Percentiles rank a stretch among this genome's conserved stretches.
These are phyloP conservation scores for Melospiza georgiana DNA, from an alignment of 2,113 vertebrate genomes.

Conservation along the genomic window DNA sequence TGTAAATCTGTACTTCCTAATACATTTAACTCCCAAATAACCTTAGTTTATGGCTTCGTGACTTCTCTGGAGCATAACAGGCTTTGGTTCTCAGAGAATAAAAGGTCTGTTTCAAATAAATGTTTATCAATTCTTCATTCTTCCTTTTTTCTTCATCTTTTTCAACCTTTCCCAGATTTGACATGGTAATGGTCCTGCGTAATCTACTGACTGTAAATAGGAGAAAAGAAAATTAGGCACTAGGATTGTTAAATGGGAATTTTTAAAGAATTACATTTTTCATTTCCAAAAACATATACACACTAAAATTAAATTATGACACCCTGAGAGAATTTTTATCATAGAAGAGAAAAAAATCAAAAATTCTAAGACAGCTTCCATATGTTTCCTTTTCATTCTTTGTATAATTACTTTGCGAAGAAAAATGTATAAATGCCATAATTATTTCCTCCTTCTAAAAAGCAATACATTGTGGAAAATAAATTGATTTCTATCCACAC, in stretches of 20 bases:
- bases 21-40: background rate
- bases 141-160: background rate
- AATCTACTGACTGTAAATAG: background rate
- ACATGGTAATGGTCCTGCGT: accelerated
- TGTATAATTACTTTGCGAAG: background rate
- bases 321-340: background rate
- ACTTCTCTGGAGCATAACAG: background rate
- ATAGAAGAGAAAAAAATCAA: background rate
- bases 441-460: background rate
- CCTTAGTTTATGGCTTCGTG: background rate
- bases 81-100: background rate
- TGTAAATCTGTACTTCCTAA: background rate
- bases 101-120: background rate
- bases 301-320: background rate
- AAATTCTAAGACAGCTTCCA: background rate
- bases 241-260: background rate
- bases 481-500: background rate
- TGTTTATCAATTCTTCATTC: background rate
- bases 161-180: background rate
- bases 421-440: background rate
- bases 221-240: background rate
- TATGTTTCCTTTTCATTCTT: background rate
- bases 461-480: background rate
- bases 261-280: background rate
- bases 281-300: background rate